A percentile compares a stretch with the other conserved stretches of the same genome.
Conservation (phyloP, 1,140 invertebrate genomes). For the Drosophila kurseongensis region DNA sequence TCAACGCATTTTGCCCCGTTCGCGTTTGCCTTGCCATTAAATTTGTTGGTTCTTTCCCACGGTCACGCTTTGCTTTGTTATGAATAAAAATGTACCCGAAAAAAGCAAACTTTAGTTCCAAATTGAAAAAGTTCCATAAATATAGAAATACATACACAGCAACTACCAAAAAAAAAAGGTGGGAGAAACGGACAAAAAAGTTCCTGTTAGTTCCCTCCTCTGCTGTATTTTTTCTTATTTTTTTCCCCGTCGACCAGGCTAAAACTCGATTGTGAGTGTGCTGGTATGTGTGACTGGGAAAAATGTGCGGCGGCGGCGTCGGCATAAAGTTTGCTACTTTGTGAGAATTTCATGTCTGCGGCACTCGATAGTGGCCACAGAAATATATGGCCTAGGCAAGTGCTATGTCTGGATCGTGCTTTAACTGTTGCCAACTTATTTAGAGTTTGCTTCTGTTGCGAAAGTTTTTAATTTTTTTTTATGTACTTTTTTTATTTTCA, state of each 20-base stretch:
- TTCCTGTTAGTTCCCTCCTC: slow-evolving; percentile 52
- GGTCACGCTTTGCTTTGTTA: slow-evolving; percentile 75
- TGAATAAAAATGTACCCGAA: slow-evolving; percentile 76
- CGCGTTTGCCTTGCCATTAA: slow-evolving; percentile 36
- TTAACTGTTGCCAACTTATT: slow-evolving; percentile 74
- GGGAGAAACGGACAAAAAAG: slow-evolving; percentile 57
- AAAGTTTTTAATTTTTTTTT: slow-evolving; percentile 29
- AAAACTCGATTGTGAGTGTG: slow-evolving; percentile 60
- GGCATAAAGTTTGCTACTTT: slow-evolving; percentile 80
- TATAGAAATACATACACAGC: slow-evolving; percentile 70
- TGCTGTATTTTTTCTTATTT: slow-evolving; percentile 15
- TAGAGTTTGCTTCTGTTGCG: slow-evolving; percentile 40
- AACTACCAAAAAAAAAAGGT: slow-evolving; percentile 4
- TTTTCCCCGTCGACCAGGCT: slow-evolving; percentile 48
- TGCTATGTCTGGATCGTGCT: slow-evolving; percentile 48
- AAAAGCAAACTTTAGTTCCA: slow-evolving; percentile 77
- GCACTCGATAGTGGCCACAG: slow-evolving; percentile 78
- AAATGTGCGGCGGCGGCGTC: slow-evolving; percentile 60
- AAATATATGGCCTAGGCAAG: slow-evolving; percentile 54
- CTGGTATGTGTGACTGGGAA: slow-evolving; percentile 31
- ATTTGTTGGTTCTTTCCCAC: slow-evolving; percentile 58
- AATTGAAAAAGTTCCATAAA: slow-evolving; percentile 83
- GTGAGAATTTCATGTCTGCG: slow-evolving; percentile 78
- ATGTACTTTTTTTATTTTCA: slow-evolving; percentile 5
- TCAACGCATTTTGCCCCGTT: slow-evolving; percentile 2